Base-by-base conservation (phyloP, 2,113 vertebrate species). In the Actenoides hombroni region DNA sequence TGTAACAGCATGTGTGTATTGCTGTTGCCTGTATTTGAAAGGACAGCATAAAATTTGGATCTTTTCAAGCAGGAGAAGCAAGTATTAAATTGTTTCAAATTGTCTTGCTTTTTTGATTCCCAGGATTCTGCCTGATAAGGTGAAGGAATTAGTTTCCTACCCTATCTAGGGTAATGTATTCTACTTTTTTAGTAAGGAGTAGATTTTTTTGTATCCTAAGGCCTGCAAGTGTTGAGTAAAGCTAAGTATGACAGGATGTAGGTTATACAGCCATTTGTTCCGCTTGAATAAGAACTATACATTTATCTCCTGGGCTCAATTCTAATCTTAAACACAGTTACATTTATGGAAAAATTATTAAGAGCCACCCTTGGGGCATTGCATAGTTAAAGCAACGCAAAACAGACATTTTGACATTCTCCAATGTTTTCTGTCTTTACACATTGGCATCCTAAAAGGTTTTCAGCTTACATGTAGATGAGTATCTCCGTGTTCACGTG, bases 321-420 rank as follows among this genome's bases (percentile, higher is more conserved):
- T 93, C 76, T 90, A 16, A 44, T 86, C 40, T 86, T 93, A 88
- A 96, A 78, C 92, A 78, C 64, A 86, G 65, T 74, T 70, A 51
- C 12, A 40, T 56, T 59, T 53, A 68, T 73, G 31, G 31, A 85
- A 78, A 75, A 69, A 83, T 19, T 28, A 29, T 37, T 25, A 39
- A 81, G 60, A 53, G 6, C 13, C 26, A 48, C 48, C 64, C 39
- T 71, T 73, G 64, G 39, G 69, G 71, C 42, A 37, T 2, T 57
- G 56, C 69, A 20, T 10, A n/a, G 59, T 44, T 90, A 86, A 86
- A 81, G 48, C 33, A 60, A 39, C 2, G 10, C 17, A 53, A 70
- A 82, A 57, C 1, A 65, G 46, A 53, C 20, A 13, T 78, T 93
- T 83, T 57, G 33, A 35, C 10, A 2, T 83, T 85, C 29, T 74